Percentiles rank a stretch among this genome's conserved stretches.
Evolutionary conservation across 2,888 invertebrate genomes (phyloP).

Genomic region (Scaptomyza reducta): DNA sequence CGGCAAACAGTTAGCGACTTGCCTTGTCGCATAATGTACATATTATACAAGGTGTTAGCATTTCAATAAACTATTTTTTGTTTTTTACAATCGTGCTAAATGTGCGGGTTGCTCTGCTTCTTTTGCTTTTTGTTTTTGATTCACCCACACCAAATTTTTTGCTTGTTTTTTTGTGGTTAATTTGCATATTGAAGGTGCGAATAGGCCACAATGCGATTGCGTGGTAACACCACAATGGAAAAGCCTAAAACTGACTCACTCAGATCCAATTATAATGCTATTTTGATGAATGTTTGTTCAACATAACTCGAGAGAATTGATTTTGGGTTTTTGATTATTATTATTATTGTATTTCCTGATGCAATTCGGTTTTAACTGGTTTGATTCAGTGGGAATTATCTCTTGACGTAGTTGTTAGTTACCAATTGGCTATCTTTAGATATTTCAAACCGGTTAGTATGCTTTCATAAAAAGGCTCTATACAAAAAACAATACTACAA

Average conservation of each 20-base stretch:
- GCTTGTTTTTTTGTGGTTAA: background rate
- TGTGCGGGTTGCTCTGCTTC: conserved; percentile 27
- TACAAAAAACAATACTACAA: background rate
- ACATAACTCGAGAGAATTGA: background rate
- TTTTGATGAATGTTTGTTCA: background rate
- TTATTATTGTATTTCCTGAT: conserved; percentile 40
- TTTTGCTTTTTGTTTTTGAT: background rate
- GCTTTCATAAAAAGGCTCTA: conserved; percentile 30
- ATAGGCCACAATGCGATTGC: background rate
- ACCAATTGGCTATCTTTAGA: conserved; percentile 46
- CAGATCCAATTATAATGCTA: background rate
- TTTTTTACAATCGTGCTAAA: conserved; percentile 3
- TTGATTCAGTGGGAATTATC: conserved; percentile 30
- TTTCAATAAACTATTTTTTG: conserved; percentile 7
- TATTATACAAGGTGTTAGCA: conserved; percentile 24
- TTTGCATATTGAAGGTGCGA: conserved; percentile 21
- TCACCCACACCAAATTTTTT: conserved; percentile 1
- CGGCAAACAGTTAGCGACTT: conserved; percentile 20
- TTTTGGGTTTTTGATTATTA: background rate
- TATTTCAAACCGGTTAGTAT: conserved; percentile 53
- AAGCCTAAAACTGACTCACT: conserved; percentile 7
- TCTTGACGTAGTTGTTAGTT: conserved; percentile 36
- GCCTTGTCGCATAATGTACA: conserved; percentile 20
- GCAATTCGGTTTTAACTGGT: conserved; percentile 49
- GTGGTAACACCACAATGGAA: background rate